Conservation (phyloP, 2,888 invertebrate genomes). For the Colletes collaris region DNA sequence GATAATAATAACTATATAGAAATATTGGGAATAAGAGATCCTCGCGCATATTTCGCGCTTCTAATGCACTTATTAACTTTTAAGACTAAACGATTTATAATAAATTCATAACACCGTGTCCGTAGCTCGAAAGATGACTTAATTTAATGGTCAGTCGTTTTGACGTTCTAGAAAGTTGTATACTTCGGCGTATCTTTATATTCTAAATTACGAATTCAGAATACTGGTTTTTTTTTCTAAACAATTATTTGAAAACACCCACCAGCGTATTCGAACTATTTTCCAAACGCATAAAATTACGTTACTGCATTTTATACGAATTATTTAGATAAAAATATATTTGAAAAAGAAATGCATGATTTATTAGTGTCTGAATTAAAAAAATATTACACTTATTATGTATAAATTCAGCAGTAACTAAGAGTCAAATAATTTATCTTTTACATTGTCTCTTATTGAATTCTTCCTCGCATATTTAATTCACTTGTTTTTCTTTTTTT, state of each 20-base stretch:
- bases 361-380: not conserved
- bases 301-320: too few species aligned
- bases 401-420: not conserved
- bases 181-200: slow-evolving; percentile 18
- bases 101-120: not conserved
- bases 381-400: not conserved
- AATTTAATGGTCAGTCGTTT: not conserved
- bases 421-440: slow-evolving; percentile 10
- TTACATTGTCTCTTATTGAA: not conserved
- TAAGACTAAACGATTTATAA: slow-evolving; percentile 7
- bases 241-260: slow-evolving; percentile 23
- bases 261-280: slow-evolving; percentile 5
- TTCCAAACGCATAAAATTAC: not conserved
- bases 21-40: slow-evolving; percentile 21
- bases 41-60: slow-evolving; percentile 7
- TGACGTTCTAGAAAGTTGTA: slow-evolving; percentile 8
- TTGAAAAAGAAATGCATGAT: not conserved
- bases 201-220: slow-evolving; percentile 17
- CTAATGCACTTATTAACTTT: slow-evolving; percentile 5
- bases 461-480: not conserved
- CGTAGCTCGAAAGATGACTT: not conserved
- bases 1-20: slow-evolving; percentile 10
- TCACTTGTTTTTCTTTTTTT: not conserved
- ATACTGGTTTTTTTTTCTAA: slow-evolving; percentile 47
- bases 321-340: not conserved